A percentile compares a stretch with the other conserved stretches of the same genome.
Conservation (phyloP, 2,888 invertebrate species). For the Thymelicus sylvestris region DNA sequence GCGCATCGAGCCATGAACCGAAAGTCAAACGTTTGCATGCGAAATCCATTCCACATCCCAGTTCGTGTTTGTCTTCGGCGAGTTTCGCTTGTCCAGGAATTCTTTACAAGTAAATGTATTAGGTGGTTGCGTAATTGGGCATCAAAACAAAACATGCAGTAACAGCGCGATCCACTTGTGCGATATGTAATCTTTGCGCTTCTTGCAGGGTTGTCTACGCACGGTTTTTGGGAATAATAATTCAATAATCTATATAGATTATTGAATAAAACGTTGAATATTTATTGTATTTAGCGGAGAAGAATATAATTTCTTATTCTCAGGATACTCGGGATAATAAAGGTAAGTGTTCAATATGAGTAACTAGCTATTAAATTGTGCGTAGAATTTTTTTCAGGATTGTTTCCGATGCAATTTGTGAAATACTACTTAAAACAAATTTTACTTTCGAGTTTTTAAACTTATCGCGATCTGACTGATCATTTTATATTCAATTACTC, state of each 20-base stretch:
- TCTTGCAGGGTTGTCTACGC: constrained; percentile 24
- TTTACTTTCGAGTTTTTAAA: too few relatives aligned
- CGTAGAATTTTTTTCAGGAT: not conserved
- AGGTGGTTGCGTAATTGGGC: constrained; percentile 39
- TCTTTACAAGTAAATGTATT: constrained; percentile 44
- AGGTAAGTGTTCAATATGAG: constrained; percentile 2
- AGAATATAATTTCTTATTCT: not conserved
- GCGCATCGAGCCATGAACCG: constrained; percentile 84
- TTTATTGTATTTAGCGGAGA: not conserved
- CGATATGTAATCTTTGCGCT: constrained; percentile 29
- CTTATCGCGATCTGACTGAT: too few relatives aligned
- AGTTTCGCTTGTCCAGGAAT: constrained; percentile 63
- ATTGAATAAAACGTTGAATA: too few relatives aligned
- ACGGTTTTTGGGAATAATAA: not conserved
- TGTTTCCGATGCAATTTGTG: not conserved
- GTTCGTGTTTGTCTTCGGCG: constrained; percentile 71
- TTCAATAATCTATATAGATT: not conserved
- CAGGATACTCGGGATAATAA: not conserved
- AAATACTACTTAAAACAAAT: too few relatives aligned
- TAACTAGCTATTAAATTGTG: not conserved
- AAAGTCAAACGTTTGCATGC: constrained; percentile 83
- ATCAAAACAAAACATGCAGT: constrained; percentile 18
- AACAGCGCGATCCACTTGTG: constrained; percentile 20
- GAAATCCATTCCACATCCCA: constrained; percentile 75
- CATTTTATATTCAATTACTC: too few relatives aligned